These are phyloP conservation scores for Pseudotriccus pelzelni DNA, from an alignment of 2,797 vertebrate species.

Conservation along the genomic window DNA sequence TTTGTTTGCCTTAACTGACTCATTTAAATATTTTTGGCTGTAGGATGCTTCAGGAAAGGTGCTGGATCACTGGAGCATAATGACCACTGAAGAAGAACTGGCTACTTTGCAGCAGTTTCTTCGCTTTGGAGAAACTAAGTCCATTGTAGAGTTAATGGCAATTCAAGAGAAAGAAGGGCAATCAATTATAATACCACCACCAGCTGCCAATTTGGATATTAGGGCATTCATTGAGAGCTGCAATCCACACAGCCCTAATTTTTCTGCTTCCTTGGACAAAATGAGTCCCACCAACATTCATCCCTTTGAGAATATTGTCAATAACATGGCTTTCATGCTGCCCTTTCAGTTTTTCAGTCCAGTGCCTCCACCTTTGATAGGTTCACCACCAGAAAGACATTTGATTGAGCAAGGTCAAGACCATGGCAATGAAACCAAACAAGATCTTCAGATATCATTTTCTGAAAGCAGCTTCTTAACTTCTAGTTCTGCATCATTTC, in stretches of 20 bases:
- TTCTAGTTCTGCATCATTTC: slow-evolving; percentile 79
- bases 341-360: slow-evolving; percentile 94
- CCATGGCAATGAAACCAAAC: slow-evolving; percentile 66
- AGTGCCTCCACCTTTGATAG: slow-evolving; percentile 86
- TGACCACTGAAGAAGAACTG: slow-evolving; percentile 95
- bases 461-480: slow-evolving; percentile 78
- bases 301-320: slow-evolving; percentile 95
- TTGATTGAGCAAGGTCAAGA: slow-evolving; percentile 79
- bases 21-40: neutral
- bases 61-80: slow-evolving; percentile 96
- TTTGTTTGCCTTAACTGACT: neutral
- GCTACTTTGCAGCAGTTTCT: slow-evolving; percentile 96
- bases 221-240: slow-evolving; percentile 95
- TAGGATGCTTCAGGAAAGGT: slow-evolving; percentile 96
- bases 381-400: slow-evolving; percentile 81
- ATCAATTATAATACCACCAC: slow-evolving; percentile 83
- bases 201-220: slow-evolving; percentile 90
- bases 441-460: slow-evolving; percentile 72
- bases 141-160: slow-evolving; percentile 97
- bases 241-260: slow-evolving; percentile 74
- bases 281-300: slow-evolving; percentile 81
- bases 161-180: slow-evolving; percentile 96
- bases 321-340: slow-evolving; percentile 94
- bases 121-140: slow-evolving; percentile 97
- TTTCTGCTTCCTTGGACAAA: slow-evolving; percentile 83